Base-by-base conservation (phyloP, 1,140 invertebrate genomes). In the Drosophila lacertosa region DNA sequence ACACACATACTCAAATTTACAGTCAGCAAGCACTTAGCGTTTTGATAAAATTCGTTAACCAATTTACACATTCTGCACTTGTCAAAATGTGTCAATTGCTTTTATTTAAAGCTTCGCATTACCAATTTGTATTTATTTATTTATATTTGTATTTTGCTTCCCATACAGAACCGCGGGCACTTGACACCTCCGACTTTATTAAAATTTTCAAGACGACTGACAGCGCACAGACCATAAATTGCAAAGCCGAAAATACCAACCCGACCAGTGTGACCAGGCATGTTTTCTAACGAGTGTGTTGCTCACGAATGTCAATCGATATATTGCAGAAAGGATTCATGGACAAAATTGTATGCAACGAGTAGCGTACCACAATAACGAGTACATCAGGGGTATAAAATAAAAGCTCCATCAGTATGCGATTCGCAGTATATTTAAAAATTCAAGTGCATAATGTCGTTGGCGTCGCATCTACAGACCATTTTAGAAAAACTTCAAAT, bases 141-240 rank as follows among this genome's bases (percentile, higher is more conserved):
- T 66, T 66, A 44, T 58, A 44, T 58, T 71, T 71, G 2, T 50
- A 48, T 63, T 55, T 48, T 37, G 53, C 35, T 67, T 67, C 62
- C 47, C 45, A 62, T 13, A 24, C 47, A 40, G 13, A 66, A 47
- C 33, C n/a, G 11, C 39, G 24, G 37, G 2, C 47, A 18, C 45
- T n/a, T 22, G 3, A 7, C 32, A 67, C 68, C 32, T 66, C 1
- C 9, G 4, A 64, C 59, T 67, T 40, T 58, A 44, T 51, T 39
- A 72, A 48, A 72, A 67, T 72, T 72, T 65, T 58, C 67, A 53
- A 71, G 37, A 65, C 67, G 45, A 71, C 67, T 71, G 53, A 42
- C 51, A 45, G 44, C 33, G 35, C 24, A 11, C 42, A 40, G 67
- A 48, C 59, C 44, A 44, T 15, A 40, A 18, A 2, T 26, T 15